Evolutionary conservation across 2,797 vertebrate species (phyloP).

Genomic region (Oryzias sinensis): DNA sequence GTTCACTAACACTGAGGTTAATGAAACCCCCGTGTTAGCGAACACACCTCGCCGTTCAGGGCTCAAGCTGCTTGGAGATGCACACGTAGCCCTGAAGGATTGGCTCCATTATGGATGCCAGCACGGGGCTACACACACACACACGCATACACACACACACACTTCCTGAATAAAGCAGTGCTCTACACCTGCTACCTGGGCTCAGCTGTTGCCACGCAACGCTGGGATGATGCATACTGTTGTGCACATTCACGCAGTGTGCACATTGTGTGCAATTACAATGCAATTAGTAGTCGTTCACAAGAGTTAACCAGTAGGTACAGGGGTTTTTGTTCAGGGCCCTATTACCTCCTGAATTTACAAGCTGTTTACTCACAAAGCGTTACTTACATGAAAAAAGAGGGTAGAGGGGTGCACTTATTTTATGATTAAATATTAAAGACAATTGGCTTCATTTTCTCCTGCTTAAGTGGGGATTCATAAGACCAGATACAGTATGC

Average conservation of each 20-base stretch:
- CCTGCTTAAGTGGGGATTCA: too few relatives aligned
- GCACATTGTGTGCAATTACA: constrained; percentile 63
- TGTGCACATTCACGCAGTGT: constrained; percentile 48
- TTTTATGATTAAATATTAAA: constrained; percentile 3
- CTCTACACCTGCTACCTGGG: constrained; percentile 72
- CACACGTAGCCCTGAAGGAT: constrained; percentile 70
- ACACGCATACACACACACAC: constrained; percentile 52
- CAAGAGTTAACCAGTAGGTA: constrained; percentile 37
- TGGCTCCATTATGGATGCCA: constrained; percentile 69
- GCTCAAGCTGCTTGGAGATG: constrained; percentile 71
- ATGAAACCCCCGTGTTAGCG: constrained; percentile 69
- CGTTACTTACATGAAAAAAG: too few relatives aligned
- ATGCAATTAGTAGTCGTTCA: constrained; percentile 56
- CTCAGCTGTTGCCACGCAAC: constrained; percentile 70
- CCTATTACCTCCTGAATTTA: constrained; percentile 1
- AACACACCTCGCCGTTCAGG: constrained; percentile 58
- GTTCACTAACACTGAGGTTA: constrained; percentile 70
- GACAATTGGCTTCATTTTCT: background rate
- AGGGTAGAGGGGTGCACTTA: background rate
- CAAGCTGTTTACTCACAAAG: constrained; percentile 3
- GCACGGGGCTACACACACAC: constrained; percentile 59
- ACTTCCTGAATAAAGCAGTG: constrained; percentile 67
- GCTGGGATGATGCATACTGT: constrained; percentile 55
- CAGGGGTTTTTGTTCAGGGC: constrained; percentile 27
- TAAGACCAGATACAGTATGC: too few relatives aligned